A percentile compares a stretch with the other conserved stretches of the same genome.
Evolutionary conservation across 2,797 vertebrate genomes (phyloP).

Genomic region (Threskiornis aethiopicus): DNA sequence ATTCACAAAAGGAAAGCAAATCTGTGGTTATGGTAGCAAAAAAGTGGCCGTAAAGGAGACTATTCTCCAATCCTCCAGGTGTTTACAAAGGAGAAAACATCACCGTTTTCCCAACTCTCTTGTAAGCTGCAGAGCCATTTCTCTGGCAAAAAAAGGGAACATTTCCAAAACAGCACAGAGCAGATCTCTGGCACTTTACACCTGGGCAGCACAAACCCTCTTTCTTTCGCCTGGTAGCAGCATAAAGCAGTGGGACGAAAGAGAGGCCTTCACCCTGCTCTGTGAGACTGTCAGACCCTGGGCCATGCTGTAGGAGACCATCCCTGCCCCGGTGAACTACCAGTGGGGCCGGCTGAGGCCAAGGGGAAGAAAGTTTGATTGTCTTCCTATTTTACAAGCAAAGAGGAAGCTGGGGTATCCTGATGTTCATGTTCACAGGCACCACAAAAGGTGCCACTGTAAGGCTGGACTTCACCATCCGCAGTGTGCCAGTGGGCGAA

Average conservation of each 20-base stretch:
- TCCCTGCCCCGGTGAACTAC: neutral
- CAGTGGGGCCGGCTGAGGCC: fast-evolving
- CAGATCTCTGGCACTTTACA: neutral
- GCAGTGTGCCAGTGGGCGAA: neutral
- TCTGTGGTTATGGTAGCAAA: neutral
- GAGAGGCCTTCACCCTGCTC: neutral
- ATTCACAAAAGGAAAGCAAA: neutral
- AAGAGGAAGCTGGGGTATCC: neutral
- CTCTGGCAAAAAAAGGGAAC: neutral
- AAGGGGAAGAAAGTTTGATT: neutral
- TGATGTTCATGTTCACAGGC: neutral
- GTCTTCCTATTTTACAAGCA: neutral
- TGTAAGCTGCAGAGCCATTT: neutral
- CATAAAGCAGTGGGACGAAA: neutral
- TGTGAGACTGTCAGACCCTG: neutral
- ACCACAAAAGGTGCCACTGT: neutral
- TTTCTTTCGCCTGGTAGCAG: neutral
- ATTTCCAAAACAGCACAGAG: neutral
- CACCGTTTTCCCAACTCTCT: neutral
- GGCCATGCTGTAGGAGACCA: neutral
- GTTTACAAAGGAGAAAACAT: neutral
- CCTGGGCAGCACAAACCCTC: neutral
- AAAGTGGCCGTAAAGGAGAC: neutral
- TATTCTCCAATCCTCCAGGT: neutral
- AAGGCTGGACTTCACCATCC: neutral